Evolutionary conservation across 2,113 vertebrate genomes (phyloP), one percentile per base, ranked within the genome.

Genomic region (Coracopsis vasa): DNA sequence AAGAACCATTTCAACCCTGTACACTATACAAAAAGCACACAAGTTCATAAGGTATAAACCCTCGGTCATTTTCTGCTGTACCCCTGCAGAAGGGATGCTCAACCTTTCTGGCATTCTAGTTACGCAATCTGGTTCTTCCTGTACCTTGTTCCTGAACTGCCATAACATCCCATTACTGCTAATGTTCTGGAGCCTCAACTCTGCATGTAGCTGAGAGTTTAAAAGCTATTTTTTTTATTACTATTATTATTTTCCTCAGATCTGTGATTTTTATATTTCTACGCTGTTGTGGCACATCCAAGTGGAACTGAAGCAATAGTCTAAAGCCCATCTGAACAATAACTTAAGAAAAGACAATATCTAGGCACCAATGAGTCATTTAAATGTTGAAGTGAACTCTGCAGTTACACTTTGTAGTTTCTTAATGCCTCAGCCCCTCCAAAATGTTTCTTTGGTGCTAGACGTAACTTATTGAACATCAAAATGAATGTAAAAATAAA

Each of bases 401-500:
- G 72, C 95, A 71, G 94, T 95, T 84, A 86, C 33, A 79, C 61
- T 95, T 93, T 16, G 51, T 94, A 92, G 93, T 78, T 94, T 94
- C 88, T 85, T 60, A 90, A 86, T 81, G 96, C 96, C 91, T 96
- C 95, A 97, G 70, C 83, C 96, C 94, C 75, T 94, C 85, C 75
- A 88, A 92, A 92, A 92, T 71, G 80, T 92, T 95, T 94, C 67
- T 94, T 97, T 97, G 97, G 97, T 97, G 97, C 97, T 97, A 97
- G 95, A 80, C 29, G 2, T 97, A 97, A 97, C 95, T 97, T 97
- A 97, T 97, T 97, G 93, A 97, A 96, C 94, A 96, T 94, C 94
- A 58, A 86, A 94, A 95, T 97, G 96, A 97, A 97, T 97, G 96
- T 97, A 95, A 97, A 97, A 97, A 95, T 96, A 97, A 97, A 96